Base-by-base conservation (phyloP, 2,797 vertebrate species). In the Amblyopsis hoosieri region DNA sequence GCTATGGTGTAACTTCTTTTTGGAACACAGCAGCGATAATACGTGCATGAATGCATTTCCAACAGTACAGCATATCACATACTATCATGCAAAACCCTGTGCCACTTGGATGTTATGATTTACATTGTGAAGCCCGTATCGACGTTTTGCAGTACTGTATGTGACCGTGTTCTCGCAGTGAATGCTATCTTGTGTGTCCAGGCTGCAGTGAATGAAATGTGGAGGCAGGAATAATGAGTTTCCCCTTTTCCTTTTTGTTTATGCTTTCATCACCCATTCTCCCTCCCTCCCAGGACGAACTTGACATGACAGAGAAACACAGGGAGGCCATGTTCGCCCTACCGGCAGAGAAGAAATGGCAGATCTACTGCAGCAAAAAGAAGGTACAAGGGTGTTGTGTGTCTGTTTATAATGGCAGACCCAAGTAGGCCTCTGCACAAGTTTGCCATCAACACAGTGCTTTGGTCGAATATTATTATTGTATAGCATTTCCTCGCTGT, bases 281-380 rank as follows among this genome's bases (percentile, higher is more conserved):
- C 46, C 8, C 10, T 42, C 17, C 52, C n/a, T 55, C 9, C 60
- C 83, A 99, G 98, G 98, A 99, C 91, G 98, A 99, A 84, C 95
- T 99, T 50, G 98, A 99, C 89, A 97, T 99, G 77, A 94, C 95
- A 4, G 98, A 99, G 90, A 99, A 99, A 85, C 98, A 99, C 89
- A 94, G 97, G 82, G 97, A 99, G 88, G 98, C 98, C 83, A 99
- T 99, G 97, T 99, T 99, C 9, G 97, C 96, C 3, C 94, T 99
- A 75, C 96, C 98, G 0, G 96, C 96, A 0, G 97, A 99, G 88
- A 99, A 99, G 90, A 99, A 99, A 90, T 99, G 98, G 98, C 97
- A 99, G 79, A 99, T 99, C 89, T 99, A 99, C 89, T 99, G 97
- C 92, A 99, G 98, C 93, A 99, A 99, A 91, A 99, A 99, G 84